Percentiles rank a stretch among this genome's conserved stretches.
These are phyloP conservation scores for Amblyraja radiata DNA, from an alignment of 2,797 vertebrate species.

Conservation along the genomic window DNA sequence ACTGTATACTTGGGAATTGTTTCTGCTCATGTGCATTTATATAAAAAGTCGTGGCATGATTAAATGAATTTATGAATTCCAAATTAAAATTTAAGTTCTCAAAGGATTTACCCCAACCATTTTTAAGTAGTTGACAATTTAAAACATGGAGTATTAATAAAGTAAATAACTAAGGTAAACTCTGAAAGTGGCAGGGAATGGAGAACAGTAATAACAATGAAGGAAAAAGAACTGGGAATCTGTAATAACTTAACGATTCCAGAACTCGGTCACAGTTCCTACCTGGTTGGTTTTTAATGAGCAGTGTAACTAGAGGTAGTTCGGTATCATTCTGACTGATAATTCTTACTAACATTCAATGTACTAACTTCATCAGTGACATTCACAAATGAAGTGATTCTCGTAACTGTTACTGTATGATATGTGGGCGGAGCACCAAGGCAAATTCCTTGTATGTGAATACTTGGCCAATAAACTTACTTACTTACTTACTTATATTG, in stretches of 20 bases:
- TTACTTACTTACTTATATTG: background rate
- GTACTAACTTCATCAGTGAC: background rate
- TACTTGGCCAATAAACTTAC: too few species aligned
- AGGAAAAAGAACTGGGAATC: background rate
- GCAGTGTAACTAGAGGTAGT: background rate
- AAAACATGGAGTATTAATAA: conserved; percentile 41
- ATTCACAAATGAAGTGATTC: conserved; percentile 3
- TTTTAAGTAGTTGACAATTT: conserved; percentile 43
- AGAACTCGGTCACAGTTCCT: background rate
- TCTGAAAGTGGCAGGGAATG: background rate
- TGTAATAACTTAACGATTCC: background rate
- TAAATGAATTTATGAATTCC: background rate
- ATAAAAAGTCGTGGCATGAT: background rate
- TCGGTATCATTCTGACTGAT: background rate
- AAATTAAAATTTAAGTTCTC: conserved; percentile 23
- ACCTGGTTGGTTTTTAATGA: conserved; percentile 29
- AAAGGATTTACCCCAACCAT: conserved; percentile 43
- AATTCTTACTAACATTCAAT: too few species aligned
- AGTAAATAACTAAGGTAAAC: conserved; percentile 41
- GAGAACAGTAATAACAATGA: background rate
- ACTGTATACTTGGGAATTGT: background rate
- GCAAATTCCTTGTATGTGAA: too few species aligned
- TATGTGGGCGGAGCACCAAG: too few species aligned
- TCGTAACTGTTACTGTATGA: background rate
- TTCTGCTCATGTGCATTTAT: background rate